Evolutionary conservation across 64 coral and sea anemone genomes (phyloP).

Genomic region (Pocillopora verrucosa): DNA sequence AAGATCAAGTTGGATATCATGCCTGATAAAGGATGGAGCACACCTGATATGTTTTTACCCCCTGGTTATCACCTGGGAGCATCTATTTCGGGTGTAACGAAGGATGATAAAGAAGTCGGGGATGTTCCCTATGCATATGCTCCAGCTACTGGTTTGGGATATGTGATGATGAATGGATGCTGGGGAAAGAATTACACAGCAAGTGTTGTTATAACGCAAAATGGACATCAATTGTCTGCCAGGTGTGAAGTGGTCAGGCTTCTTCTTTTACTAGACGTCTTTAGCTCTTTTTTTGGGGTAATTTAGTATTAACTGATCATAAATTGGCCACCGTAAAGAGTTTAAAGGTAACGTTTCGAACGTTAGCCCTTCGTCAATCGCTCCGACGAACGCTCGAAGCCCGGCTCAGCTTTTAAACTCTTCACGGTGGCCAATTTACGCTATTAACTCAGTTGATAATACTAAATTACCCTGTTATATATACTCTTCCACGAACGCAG

Average conservation of each 20-base stretch:
- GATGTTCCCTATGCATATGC: slow-evolving; percentile 3
- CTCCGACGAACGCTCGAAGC: too few relatives aligned
- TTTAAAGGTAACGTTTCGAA: too few relatives aligned
- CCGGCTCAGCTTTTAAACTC: too few relatives aligned
- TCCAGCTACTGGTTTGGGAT: not conserved
- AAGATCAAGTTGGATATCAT: slow-evolving; percentile 52
- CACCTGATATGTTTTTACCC: slow-evolving; percentile 39
- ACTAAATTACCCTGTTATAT: too few relatives aligned
- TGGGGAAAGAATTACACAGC: slow-evolving; percentile 24
- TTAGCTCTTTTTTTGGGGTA: too few relatives aligned
- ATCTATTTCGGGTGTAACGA: not conserved
- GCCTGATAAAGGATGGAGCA: slow-evolving; percentile 46
- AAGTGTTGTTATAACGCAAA: slow-evolving; percentile 17
- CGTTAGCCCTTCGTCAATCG: too few relatives aligned
- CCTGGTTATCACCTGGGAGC: slow-evolving; percentile 41
- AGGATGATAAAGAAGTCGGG: not conserved
- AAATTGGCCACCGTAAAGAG: too few relatives aligned
- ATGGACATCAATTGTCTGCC: slow-evolving; percentile 16
- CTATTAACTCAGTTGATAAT: too few relatives aligned
- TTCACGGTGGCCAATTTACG: too few relatives aligned
- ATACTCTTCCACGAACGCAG: too few relatives aligned
- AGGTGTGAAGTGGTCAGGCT: not conserved
- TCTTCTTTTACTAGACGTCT: not conserved
- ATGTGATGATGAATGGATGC: slow-evolving; percentile 32
- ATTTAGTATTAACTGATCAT: too few relatives aligned